A percentile compares a stretch with the other conserved stretches of the same genome.
phyloP scores from a whole-genome alignment of 2,888 invertebrate genomes.

The Andrena trimmerana region DNA sequence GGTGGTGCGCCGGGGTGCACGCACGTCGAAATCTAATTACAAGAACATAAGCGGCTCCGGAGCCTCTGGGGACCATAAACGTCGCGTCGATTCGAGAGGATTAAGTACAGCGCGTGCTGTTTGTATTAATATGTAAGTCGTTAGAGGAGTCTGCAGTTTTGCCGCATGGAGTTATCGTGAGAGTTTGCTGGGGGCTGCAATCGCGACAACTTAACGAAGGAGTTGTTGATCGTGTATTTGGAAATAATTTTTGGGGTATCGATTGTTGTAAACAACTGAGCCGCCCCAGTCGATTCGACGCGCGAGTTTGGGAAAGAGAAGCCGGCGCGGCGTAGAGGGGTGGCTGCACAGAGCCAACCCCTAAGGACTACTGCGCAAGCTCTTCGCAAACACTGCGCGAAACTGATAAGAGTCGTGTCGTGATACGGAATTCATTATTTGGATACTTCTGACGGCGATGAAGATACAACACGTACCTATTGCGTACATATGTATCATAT shows the following conservation, averaged over 20 bases:
- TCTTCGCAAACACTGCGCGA: conserved; percentile 74
- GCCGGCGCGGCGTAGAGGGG: conserved; percentile 42
- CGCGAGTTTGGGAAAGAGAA: conserved; percentile 37
- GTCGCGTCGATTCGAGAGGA: conserved; percentile 48
- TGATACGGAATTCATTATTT: conserved; percentile 80
- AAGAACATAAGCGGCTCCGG: conserved; percentile 71
- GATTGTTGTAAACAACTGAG: not conserved
- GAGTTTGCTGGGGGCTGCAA: not conserved
- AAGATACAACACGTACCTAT: conserved; percentile 75
- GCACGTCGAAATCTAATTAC: conserved; percentile 82
- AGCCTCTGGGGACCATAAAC: conserved; percentile 63
- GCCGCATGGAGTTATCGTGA: not conserved
- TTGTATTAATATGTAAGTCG: conserved; percentile 34
- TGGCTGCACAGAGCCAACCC: conserved; percentile 70
- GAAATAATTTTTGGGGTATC: not conserved
- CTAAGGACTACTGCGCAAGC: conserved; percentile 69
- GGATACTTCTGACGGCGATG: conserved; percentile 60
- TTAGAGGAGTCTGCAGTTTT: not conserved
- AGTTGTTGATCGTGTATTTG: not conserved
- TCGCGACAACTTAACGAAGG: no score
- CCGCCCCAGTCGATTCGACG: conserved; percentile 33
- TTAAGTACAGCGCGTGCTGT: conserved; percentile 34
- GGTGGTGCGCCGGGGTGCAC: conserved; percentile 57
- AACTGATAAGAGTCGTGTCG: conserved; percentile 77
- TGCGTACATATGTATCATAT: conserved; percentile 25